Evolutionary conservation across 2,113 vertebrate species (phyloP).

Genomic region (Catharus bicknelli): DNA sequence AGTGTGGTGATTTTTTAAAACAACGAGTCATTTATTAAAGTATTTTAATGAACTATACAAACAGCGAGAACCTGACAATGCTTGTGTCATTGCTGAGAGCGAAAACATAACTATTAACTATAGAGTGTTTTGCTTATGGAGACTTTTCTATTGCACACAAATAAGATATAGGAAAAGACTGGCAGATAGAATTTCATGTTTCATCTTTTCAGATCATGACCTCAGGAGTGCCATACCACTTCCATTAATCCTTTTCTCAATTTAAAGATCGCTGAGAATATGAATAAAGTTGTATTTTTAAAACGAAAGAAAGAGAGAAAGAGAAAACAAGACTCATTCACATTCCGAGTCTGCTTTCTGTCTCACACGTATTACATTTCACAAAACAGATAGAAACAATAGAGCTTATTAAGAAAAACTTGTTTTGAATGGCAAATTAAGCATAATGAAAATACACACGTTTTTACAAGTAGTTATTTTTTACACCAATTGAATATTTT

Average conservation of each 20-base stretch:
- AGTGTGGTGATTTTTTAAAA: conserved; percentile 49
- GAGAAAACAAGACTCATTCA: conserved; percentile 74
- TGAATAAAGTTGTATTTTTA: conserved; percentile 32
- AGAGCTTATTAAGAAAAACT: conserved; percentile 82
- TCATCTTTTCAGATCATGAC: conserved; percentile 13
- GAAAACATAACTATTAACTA: conserved; percentile 49
- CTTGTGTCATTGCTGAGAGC: conserved; percentile 54
- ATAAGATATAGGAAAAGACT: conserved; percentile 20
- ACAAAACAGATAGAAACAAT: conserved; percentile 82
- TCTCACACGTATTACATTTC: conserved; percentile 81
- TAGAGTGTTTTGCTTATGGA: neutral
- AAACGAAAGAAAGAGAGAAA: conserved; percentile 8
- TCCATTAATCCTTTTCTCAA: conserved; percentile 33
- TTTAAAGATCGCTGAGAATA: neutral
- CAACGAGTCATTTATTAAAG: conserved; percentile 30
- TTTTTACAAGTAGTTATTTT: conserved; percentile 70
- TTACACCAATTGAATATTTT: conserved; percentile 73
- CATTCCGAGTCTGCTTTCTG: conserved; percentile 79
- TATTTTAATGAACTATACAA: conserved; percentile 57
- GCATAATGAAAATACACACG: conserved; percentile 74
- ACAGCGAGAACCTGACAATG: conserved; percentile 52
- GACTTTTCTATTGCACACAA: neutral
- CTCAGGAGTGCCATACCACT: conserved; percentile 13
- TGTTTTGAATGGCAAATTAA: conserved; percentile 79
- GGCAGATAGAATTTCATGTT: neutral